Base-by-base conservation (phyloP, 2,113 vertebrate species). In the Engraulis encrasicolus region DNA sequence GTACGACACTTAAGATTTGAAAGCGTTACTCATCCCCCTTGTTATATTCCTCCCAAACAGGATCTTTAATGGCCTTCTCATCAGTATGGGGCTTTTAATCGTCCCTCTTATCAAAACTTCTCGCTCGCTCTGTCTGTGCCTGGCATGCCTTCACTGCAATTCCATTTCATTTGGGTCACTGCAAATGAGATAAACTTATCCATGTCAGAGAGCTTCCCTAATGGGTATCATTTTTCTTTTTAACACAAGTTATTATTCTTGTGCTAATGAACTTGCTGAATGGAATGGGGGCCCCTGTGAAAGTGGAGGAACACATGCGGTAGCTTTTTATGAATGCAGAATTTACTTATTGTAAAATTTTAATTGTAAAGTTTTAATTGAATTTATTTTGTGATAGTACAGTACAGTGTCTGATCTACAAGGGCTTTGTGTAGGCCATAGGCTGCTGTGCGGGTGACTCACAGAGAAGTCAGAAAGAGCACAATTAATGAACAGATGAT, bases 11-110 rank as follows among this genome's bases (percentile, higher is more conserved):
- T 74, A 34, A 15, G 66, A 74, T 74, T 74, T 5, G 31, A 74
- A 66, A 66, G 58, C 23, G 58, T 14, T 66, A 66, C n/a, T 66
- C 58, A 66, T 66, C 9, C 9, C 31, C 66, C 49, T 17, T 61
- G 79, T 34, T 48, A 37, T 79, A 27, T 37, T 80, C 48, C 12
- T 61, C 36, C 54, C 78, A 37, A 40, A 45, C 18, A 79, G 34
- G 31, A 78, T 78, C 38, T 82, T 37, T 34, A 85, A 78, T 82
- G 27, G 50, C 50, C 31, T 17, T 50, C 84, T 85, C 84, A 85
- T 82, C 78, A 82, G 81, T 82, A 85, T n/a, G n/a, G 82, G 79
- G 50, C 80, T 81, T 78, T 61, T 82, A 82, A 85, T 82, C 74
- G 71, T 61, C 80, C 78, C 38, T 38, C 50, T 49, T 20, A 82